A percentile compares a stretch with the other conserved stretches of the same genome.
These are phyloP conservation scores for Porites evermanni DNA, from an alignment of 92 coral and sea anemone genomes.

Conservation along the genomic window DNA sequence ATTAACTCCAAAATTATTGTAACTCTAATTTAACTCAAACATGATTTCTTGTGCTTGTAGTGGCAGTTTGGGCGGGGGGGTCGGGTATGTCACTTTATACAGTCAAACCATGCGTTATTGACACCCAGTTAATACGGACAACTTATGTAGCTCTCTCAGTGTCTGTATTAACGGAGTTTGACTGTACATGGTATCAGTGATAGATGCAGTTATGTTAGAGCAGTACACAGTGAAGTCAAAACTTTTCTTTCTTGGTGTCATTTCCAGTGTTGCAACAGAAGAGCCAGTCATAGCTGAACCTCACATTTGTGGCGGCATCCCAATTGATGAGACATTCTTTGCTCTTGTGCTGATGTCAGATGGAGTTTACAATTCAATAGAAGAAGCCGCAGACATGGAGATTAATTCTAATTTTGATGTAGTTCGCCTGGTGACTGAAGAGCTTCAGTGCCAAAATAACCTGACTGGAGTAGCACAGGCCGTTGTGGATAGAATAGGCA, in stretches of 20 bases:
- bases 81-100: too few species aligned
- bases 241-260: background rate
- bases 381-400: slow-evolving; percentile 80
- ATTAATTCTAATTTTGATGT: slow-evolving; percentile 81
- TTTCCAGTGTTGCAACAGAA: slow-evolving; percentile 78
- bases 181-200: too few species aligned
- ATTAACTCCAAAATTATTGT: too few species aligned
- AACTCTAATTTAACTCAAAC: too few species aligned
- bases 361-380: slow-evolving; percentile 89
- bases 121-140: too few species aligned
- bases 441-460: slow-evolving; percentile 85
- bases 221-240: background rate
- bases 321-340: slow-evolving; percentile 86
- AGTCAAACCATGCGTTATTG: too few species aligned
- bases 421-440: slow-evolving; percentile 80
- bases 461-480: slow-evolving; percentile 97
- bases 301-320: slow-evolving; percentile 84
- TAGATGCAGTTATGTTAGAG: too few species aligned
- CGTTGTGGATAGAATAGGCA: slow-evolving; percentile 92
- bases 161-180: too few species aligned
- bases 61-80: too few species aligned
- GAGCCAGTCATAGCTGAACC: slow-evolving; percentile 99
- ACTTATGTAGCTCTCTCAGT: too few species aligned
- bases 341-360: slow-evolving; percentile 95
- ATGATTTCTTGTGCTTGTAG: too few species aligned